A percentile compares a stretch with the other conserved stretches of the same genome.
Conservation (phyloP, 2,888 invertebrate species). For the Antheraea yamamai region DNA sequence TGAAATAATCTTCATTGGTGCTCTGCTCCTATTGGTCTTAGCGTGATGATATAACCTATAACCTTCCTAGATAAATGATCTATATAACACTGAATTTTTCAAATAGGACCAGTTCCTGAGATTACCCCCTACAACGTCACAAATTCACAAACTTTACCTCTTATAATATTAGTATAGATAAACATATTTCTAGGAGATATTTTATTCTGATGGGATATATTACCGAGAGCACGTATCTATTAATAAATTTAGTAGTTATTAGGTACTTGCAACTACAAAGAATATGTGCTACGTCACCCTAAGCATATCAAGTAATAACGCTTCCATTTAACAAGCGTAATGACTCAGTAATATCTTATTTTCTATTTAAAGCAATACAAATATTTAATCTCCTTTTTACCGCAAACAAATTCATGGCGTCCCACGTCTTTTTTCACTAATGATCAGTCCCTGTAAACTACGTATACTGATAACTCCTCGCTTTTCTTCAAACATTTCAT, state of each 20-base stretch:
- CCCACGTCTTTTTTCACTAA: neutral
- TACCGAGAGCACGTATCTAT: neutral
- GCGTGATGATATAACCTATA: too few relatives aligned
- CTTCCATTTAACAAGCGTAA: neutral
- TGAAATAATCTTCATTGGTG: too few relatives aligned
- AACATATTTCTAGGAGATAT: too few relatives aligned
- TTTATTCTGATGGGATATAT: neutral
- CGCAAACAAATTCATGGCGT: neutral
- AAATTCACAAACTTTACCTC: too few relatives aligned
- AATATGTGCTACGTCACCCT: neutral
- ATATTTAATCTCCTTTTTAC: neutral
- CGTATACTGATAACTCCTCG: neutral
- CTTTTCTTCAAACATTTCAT: neutral
- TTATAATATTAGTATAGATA: too few relatives aligned
- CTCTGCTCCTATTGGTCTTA: too few relatives aligned
- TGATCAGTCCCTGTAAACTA: neutral
- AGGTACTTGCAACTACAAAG: neutral
- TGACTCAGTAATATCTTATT: neutral
- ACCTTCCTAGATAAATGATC: too few relatives aligned
- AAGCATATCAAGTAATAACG: conserved; percentile 11
- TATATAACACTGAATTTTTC: too few relatives aligned
- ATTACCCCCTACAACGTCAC: too few relatives aligned
- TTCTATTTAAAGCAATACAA: neutral
- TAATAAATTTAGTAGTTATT: neutral
- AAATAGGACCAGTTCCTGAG: too few relatives aligned